Evolutionary conservation across 2,888 invertebrate genomes (phyloP).

Genomic region (Smittia aterrima): DNA sequence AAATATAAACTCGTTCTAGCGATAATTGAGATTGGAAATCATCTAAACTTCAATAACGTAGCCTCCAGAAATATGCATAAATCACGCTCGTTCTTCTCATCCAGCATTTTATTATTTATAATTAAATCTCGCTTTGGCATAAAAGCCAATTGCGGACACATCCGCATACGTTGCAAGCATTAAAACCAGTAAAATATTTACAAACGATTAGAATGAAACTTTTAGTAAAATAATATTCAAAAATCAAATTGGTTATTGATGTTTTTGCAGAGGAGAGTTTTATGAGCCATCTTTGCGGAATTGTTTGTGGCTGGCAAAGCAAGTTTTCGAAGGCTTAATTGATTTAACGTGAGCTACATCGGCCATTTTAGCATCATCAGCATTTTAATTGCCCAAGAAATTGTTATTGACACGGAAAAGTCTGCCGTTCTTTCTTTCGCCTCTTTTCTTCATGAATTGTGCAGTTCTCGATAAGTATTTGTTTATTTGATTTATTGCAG

Average conservation of each 20-base stretch:
- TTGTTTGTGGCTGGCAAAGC: background rate
- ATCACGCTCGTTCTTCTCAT: background rate
- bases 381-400: background rate
- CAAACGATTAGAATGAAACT: conserved; percentile 17
- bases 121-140: conserved; percentile 14
- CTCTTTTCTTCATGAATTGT: too few relatives aligned
- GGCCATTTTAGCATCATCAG: background rate
- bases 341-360: conserved; percentile 15
- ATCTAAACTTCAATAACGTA: too few relatives aligned
- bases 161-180: background rate
- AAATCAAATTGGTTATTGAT: conserved; percentile 29
- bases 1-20: too few relatives aligned
- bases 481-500: too few relatives aligned
- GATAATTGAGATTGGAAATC: too few relatives aligned
- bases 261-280: background rate
- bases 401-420: conserved; percentile 34
- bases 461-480: too few relatives aligned
- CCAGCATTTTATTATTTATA: background rate
- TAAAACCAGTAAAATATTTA: conserved; percentile 8
- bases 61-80: conserved; percentile 6
- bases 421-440: background rate
- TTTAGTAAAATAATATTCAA: background rate
- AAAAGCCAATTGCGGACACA: background rate
- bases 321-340: conserved; percentile 20
- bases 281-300: background rate